Evolutionary conservation across 2,888 invertebrate genomes (phyloP).

Genomic region (Aphrophora alni): DNA sequence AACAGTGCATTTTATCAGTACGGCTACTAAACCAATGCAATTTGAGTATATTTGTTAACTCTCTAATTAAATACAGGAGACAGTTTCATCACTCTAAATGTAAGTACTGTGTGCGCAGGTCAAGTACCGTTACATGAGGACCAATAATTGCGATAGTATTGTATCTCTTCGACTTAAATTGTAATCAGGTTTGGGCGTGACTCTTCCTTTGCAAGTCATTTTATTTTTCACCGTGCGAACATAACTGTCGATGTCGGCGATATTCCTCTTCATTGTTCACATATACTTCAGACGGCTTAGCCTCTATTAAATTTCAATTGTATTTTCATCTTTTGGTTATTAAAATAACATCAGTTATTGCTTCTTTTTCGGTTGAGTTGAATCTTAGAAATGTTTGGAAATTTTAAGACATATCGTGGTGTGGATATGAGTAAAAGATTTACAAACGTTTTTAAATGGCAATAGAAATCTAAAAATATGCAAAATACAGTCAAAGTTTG

Average conservation of each 20-base stretch:
- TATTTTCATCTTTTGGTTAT: not conserved
- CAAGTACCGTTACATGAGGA: not conserved
- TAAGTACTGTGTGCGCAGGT: not conserved
- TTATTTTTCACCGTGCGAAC: not conserved
- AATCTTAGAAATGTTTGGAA: too few relatives aligned
- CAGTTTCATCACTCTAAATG: too few relatives aligned
- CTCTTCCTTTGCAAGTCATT: not conserved
- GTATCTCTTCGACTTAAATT: not conserved
- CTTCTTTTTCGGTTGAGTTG: not conserved
- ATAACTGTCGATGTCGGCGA: not conserved
- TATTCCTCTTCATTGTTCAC: not conserved
- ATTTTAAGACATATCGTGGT: too few relatives aligned
- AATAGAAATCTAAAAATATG: too few relatives aligned
- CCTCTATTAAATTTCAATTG: not conserved
- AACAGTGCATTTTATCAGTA: too few relatives aligned
- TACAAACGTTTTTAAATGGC: too few relatives aligned
- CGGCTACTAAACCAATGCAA: too few relatives aligned
- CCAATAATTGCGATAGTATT: not conserved
- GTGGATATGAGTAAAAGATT: too few relatives aligned
- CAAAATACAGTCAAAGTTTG: too few relatives aligned
- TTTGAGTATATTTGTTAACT: too few relatives aligned
- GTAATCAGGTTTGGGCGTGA: not conserved
- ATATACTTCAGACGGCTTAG: not conserved
- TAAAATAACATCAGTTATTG: conserved; percentile 1
- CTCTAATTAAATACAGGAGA: too few relatives aligned